Base-by-base conservation (phyloP, 2,113 vertebrate species). In the Edolisoma coerulescens region DNA sequence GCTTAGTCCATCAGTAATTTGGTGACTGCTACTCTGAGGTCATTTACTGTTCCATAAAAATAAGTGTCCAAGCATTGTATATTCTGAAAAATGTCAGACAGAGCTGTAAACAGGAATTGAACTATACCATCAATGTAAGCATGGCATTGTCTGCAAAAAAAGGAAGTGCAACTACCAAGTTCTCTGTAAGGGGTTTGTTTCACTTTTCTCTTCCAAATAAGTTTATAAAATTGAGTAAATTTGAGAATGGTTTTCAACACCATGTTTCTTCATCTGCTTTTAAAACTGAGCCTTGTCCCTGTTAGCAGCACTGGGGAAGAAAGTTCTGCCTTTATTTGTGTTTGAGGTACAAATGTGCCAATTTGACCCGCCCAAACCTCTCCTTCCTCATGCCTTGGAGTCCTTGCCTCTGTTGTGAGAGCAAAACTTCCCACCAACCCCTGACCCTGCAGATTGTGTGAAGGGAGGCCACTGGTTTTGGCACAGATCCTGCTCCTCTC, bases 171-270 rank as follows among this genome's bases (percentile, higher is more conserved):
- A 54, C 68, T 67, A 69, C 23, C 63, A 85, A 90, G 79, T 96
- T 80, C 84, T 86, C 47, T 71, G 39, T 71, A 35, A 77, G n/a
- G 19, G 13, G 27, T 33, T 86, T 95, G 50, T 93, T 96, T 92
- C 64, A 59, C 47, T 95, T 91, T 94, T 45, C 80, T 93, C 64
- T 89, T 90, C 35, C 68, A 96, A 94, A 6, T 37, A 90, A n/a
- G n/a, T 80, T 69, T 39, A 65, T 50, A 79, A 80, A 63, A 74
- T 49, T 77, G 41, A 80, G 59, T 54, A 75, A 49, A 91, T 59
- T 15, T 83, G 39, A 63, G 61, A 85, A 88, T 2, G 0, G 7
- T 85, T 89, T 87, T 82, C 50, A 80, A 61, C 7, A 15, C 14
- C 3, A 2, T 60, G 7, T 85, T 76, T 83, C 69, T 69, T 69